Evolutionary conservation across 1,140 invertebrate species (phyloP).

Genomic region (Melanaphis sacchari): DNA sequence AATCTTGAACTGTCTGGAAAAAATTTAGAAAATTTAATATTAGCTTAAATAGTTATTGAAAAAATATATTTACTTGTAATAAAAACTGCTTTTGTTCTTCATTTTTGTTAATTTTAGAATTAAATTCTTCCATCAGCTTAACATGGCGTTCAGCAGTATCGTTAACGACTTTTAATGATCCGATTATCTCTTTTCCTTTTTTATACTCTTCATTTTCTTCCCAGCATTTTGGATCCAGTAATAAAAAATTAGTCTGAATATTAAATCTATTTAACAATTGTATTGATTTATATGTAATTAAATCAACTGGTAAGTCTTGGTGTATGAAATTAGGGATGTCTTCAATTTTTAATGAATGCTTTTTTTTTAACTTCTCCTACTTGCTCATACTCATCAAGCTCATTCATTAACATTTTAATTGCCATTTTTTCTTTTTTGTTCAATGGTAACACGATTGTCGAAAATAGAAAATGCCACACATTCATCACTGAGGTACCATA

Average conservation of each 20-base stretch:
- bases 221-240: not conserved
- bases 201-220: slow-evolving; percentile 30
- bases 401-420: too few relatives aligned
- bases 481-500: slow-evolving; percentile 62
- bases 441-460: slow-evolving; percentile 60
- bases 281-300: not conserved
- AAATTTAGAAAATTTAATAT: not conserved
- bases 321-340: slow-evolving; percentile 6
- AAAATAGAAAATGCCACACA: slow-evolving; percentile 62
- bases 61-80: slow-evolving; percentile 10
- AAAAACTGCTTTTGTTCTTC: not conserved
- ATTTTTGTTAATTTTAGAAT: not conserved
- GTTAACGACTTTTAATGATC: slow-evolving; percentile 15
- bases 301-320: not conserved
- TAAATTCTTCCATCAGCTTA: slow-evolving; percentile 3
- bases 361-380: slow-evolving; percentile 30
- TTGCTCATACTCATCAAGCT: not conserved
- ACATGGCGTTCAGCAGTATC: not conserved
- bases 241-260: slow-evolving; percentile 15
- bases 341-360: not conserved
- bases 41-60: not conserved
- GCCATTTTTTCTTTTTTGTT: not conserved
- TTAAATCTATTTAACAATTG: not conserved
- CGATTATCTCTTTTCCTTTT: slow-evolving; percentile 1
- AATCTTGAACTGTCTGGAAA: not conserved